Base-by-base conservation (phyloP, 2,113 vertebrate genomes). In the Gnathonemus echidnorhynchus region DNA sequence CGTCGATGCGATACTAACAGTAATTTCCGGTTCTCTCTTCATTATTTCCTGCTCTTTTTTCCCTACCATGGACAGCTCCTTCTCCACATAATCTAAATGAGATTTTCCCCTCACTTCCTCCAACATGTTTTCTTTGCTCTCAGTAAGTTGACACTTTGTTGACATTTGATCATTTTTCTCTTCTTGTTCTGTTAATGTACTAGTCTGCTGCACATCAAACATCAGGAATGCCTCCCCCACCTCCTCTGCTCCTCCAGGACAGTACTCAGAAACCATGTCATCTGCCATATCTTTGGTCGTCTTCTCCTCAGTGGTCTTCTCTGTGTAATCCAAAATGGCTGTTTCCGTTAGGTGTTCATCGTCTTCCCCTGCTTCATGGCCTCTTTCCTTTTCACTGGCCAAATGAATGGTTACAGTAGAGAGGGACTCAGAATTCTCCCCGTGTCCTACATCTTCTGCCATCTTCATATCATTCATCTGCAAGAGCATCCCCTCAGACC, bases 251-350 rank as follows among this genome's bases (percentile, higher is more conserved):
- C 93, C 94, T 42, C 89, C 92, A 1, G 94, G 95, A 90, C 95
- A 95, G 1, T 95, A 95, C 50, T 94, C 91, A 9, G 93, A 92
- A 58, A 91, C 92, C 89, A 88, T 46, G 0, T 93, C 91, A 86
- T 93, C 92, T 90, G 89, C 88, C 58, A 87, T 3, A 21, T 91
- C 89, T 88, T 92, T 92, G 53, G 13, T 91, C 10, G 86, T 88
- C 88, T 94, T 90, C 58, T 92, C 66, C 21, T 89, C 84, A 49
- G 3, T 31, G 62, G 70, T 19, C 35, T 50, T 84, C 90, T 58
- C 89, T 50, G 86, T 50, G 21, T 90, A 53, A 66, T 87, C 91
- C 88, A 88, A 91, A 7, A 83, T 46, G n/a, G 13, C 19, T 89
- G 88, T 62, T 45, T 88, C 52, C 91, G 89, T 92, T 89, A 89